A percentile compares a stretch with the other conserved stretches of the same genome.
Evolutionary conservation across 2,888 invertebrate species (phyloP).

Genomic region (Tricholauxania praeusta): DNA sequence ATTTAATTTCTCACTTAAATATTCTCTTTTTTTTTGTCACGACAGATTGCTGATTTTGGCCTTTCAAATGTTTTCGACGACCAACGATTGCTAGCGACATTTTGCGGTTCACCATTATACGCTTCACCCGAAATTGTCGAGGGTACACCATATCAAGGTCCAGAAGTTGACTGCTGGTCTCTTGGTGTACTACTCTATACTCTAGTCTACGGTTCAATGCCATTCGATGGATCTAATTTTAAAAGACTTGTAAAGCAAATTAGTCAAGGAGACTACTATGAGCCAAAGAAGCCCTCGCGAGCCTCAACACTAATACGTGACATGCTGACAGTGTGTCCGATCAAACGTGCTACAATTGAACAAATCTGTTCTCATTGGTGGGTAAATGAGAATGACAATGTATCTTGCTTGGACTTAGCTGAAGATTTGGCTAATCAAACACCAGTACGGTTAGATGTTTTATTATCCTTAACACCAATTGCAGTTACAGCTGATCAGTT

Average conservation of each 20-base stretch:
- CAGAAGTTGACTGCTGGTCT: slow-evolving; percentile 96
- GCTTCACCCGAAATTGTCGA: slow-evolving; percentile 98
- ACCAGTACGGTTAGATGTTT: slow-evolving; percentile 87
- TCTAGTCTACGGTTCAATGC: slow-evolving; percentile 99
- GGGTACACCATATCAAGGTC: slow-evolving; percentile 96
- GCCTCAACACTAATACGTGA: slow-evolving; percentile 94
- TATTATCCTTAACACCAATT: slow-evolving; percentile 87
- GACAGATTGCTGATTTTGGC: slow-evolving; percentile 97
- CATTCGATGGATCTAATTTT: slow-evolving; percentile 98
- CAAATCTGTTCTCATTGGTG: slow-evolving; percentile 97
- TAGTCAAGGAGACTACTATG: slow-evolving; percentile 96
- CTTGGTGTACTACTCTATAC: slow-evolving; percentile 97
- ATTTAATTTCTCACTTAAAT: not conserved
- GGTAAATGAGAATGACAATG: slow-evolving; percentile 89
- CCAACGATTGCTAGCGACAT: slow-evolving; percentile 86
- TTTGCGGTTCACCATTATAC: slow-evolving; percentile 96
- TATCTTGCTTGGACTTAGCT: slow-evolving; percentile 85
- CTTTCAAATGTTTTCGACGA: slow-evolving; percentile 96
- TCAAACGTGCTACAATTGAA: slow-evolving; percentile 89
- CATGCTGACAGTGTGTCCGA: slow-evolving; percentile 93
- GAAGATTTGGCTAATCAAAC: slow-evolving; percentile 92
- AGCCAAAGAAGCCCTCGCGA: slow-evolving; percentile 93
- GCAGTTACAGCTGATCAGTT: slow-evolving; percentile 81
- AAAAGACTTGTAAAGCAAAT: slow-evolving; percentile 96
- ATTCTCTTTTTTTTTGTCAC: slow-evolving; percentile 47